A percentile compares a stretch with the other conserved stretches of the same genome.
phyloP scores from a whole-genome alignment of 2,797 vertebrate genomes.

The Siniperca undulata region DNA sequence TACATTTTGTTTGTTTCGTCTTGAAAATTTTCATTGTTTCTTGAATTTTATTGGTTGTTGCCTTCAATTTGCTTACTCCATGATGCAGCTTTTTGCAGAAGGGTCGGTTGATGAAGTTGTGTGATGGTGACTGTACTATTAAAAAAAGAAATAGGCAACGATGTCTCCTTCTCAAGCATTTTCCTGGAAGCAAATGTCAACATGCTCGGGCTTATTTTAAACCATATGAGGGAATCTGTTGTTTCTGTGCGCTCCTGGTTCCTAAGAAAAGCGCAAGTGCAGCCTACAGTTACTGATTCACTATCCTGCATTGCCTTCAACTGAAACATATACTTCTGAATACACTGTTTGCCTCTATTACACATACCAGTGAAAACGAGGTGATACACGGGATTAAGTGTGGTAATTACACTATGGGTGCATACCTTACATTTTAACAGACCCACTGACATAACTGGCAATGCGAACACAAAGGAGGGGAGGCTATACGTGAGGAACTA shows the following conservation, averaged over 20 bases:
- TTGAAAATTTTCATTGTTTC: slow-evolving; percentile 89
- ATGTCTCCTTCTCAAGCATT: slow-evolving; percentile 87
- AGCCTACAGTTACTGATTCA: slow-evolving; percentile 23
- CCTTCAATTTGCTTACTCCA: slow-evolving; percentile 89
- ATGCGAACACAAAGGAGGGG: slow-evolving; percentile 58
- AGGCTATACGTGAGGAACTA: slow-evolving; percentile 55
- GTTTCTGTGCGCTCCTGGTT: slow-evolving; percentile 39
- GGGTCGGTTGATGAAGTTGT: slow-evolving; percentile 89
- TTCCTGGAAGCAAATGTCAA: slow-evolving; percentile 75
- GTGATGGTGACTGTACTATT: slow-evolving; percentile 91
- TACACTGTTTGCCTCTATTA: slow-evolving; percentile 44
- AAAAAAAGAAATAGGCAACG: slow-evolving; percentile 89
- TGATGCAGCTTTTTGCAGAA: slow-evolving; percentile 89
- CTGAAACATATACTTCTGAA: slow-evolving; percentile 36
- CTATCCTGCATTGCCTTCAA: slow-evolving; percentile 15
- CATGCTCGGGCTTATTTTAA: slow-evolving; percentile 42
- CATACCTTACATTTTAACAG: slow-evolving; percentile 57
- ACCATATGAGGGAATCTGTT: slow-evolving; percentile 41
- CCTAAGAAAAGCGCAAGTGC: slow-evolving; percentile 28
- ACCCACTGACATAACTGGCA: slow-evolving; percentile 62
- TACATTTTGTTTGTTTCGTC: slow-evolving; percentile 91
- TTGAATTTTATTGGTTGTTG: slow-evolving; percentile 89
- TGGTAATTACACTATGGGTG: slow-evolving; percentile 59
- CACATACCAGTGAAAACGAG: slow-evolving; percentile 47
- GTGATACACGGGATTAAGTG: slow-evolving; percentile 55